Evolutionary conservation across 2,888 invertebrate genomes (phyloP).

Genomic region (Acronicta leporina): DNA sequence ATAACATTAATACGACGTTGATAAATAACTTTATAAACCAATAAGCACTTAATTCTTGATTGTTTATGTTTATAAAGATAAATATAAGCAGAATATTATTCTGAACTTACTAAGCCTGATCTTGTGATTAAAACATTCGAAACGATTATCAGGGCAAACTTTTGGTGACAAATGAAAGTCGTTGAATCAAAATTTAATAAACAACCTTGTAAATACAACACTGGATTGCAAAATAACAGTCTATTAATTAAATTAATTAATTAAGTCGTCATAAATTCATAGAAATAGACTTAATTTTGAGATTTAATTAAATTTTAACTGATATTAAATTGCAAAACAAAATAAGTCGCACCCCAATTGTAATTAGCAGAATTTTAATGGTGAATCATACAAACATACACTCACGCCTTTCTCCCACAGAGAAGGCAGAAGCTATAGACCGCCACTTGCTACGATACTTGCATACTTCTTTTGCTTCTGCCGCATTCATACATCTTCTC

Average conservation of each 20-base stretch:
- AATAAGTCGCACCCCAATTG: too few species aligned
- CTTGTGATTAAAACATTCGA: slow-evolving; percentile 22
- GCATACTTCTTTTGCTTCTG: too few species aligned
- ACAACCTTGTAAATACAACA: slow-evolving; percentile 19
- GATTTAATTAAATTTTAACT: background rate
- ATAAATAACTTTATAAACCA: background rate
- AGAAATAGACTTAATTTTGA: background rate
- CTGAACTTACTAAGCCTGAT: background rate
- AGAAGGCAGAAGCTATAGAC: too few species aligned
- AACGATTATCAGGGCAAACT: slow-evolving; percentile 18
- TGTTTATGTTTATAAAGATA: slow-evolving; percentile 4
- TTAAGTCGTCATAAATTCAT: background rate
- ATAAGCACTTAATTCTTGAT: background rate
- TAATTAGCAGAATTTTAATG: too few species aligned
- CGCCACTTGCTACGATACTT: too few species aligned
- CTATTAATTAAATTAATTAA: slow-evolving; percentile 1
- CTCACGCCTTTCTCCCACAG: too few species aligned
- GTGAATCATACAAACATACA: too few species aligned
- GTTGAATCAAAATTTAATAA: slow-evolving; percentile 11
- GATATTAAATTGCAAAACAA: too few species aligned
- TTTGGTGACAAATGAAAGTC: slow-evolving; percentile 18
- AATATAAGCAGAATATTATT: background rate
- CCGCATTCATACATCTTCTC: too few species aligned
- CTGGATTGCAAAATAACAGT: slow-evolving; percentile 5
- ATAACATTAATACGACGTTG: background rate